These are phyloP conservation scores for Molossus molossus DNA, from an alignment of 2,797 vertebrate genomes.

Conservation along the genomic window DNA sequence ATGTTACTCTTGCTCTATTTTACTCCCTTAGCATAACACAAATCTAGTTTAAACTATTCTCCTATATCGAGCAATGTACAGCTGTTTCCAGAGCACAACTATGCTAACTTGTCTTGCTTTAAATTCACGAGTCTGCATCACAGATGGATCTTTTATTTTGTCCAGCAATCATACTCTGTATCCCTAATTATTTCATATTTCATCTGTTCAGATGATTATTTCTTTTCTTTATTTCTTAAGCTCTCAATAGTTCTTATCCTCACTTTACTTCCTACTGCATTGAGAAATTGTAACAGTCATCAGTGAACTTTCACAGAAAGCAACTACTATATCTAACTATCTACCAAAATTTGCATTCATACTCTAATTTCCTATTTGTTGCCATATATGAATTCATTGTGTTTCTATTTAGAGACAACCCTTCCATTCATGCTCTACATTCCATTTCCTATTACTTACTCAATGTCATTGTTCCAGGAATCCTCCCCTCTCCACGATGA, in stretches of 20 bases:
- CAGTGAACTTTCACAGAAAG: conserved; percentile 18
- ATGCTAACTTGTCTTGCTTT: not conserved
- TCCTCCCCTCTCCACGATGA: not conserved
- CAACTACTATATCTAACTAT: not conserved
- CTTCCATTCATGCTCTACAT: not conserved
- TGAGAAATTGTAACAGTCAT: not conserved
- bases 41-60: not conserved
- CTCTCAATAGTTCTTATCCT: not conserved
- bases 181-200: not conserved
- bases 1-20: conserved; percentile 25
- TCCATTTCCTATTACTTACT: not conserved
- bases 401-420: not conserved
- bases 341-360: not conserved
- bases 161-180: not conserved
- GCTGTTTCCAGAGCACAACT: not conserved
- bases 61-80: not conserved
- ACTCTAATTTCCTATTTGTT: not conserved
- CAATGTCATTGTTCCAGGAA: not conserved
- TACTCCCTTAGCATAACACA: not conserved
- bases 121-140: not conserved
- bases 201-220: not conserved
- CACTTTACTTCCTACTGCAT: not conserved
- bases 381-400: not conserved
- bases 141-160: not conserved
- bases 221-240: not conserved